Evolutionary conservation across 2,797 vertebrate species (phyloP).

Genomic region (Enteromius afrohamiltoni): DNA sequence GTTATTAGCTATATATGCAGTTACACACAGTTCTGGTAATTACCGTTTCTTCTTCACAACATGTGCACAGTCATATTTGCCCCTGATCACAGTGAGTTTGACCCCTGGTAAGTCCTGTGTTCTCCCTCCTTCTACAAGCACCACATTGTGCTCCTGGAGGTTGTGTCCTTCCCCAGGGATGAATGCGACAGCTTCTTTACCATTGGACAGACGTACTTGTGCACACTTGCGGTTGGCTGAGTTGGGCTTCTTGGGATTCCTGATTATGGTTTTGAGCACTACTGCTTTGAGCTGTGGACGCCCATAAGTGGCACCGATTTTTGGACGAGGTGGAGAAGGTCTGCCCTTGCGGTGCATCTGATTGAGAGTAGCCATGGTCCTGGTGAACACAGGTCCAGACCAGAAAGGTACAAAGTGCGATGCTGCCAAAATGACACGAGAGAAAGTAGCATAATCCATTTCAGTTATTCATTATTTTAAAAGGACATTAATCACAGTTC

Average conservation of each 20-base stretch:
- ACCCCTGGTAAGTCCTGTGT: slow-evolving; percentile 93
- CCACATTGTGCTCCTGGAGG: slow-evolving; percentile 92
- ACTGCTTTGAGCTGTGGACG: slow-evolving; percentile 88
- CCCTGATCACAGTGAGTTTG: slow-evolving; percentile 86
- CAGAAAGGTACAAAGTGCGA: slow-evolving; percentile 64
- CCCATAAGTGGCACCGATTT: slow-evolving; percentile 73
- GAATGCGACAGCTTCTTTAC: slow-evolving; percentile 84
- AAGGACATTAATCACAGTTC: neutral
- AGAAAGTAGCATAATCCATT: neutral
- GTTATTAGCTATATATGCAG: neutral
- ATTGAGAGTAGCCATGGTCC: slow-evolving; percentile 89
- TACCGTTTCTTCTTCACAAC: slow-evolving; percentile 87
- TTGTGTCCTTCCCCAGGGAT: slow-evolving; percentile 93
- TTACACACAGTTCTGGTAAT: neutral
- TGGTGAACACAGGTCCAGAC: slow-evolving; percentile 64
- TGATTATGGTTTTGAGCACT: slow-evolving; percentile 87
- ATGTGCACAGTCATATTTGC: slow-evolving; percentile 92
- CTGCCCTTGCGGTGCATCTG: slow-evolving; percentile 88
- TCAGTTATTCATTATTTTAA: neutral
- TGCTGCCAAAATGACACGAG: slow-evolving; percentile 55
- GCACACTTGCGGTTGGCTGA: slow-evolving; percentile 93
- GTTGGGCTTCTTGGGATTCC: slow-evolving; percentile 96
- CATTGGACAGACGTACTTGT: slow-evolving; percentile 85
- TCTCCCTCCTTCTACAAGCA: slow-evolving; percentile 87
- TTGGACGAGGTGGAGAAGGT: slow-evolving; percentile 44